Evolutionary conservation across 2,888 invertebrate species (phyloP).

Genomic region (Rotaria magnacalcarata): DNA sequence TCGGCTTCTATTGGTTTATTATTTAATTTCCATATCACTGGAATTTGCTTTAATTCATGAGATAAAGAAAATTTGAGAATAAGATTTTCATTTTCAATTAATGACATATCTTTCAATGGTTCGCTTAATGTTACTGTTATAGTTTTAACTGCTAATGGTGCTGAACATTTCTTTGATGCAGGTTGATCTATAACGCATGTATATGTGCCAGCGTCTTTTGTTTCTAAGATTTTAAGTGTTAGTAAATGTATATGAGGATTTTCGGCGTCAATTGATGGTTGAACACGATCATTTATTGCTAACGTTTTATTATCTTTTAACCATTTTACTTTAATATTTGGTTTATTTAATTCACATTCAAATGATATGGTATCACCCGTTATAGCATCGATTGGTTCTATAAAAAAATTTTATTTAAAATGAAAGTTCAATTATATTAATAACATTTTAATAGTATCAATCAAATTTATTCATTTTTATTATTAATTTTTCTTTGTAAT

Average conservation of each 20-base stretch:
- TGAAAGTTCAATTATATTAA: too few relatives aligned
- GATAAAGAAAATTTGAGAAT: neutral
- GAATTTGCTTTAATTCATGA: slow-evolving; percentile 30
- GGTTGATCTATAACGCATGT: slow-evolving; percentile 22
- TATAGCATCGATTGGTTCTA: neutral
- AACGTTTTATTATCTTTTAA: slow-evolving; percentile 41
- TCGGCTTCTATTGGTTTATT: slow-evolving; percentile 40
- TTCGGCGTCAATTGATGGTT: neutral
- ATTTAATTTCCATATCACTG: slow-evolving; percentile 10
- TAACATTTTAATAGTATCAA: too few relatives aligned
- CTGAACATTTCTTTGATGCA: neutral
- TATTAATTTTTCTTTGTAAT: too few relatives aligned
- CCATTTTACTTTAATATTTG: slow-evolving; percentile 43
- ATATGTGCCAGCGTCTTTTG: neutral
- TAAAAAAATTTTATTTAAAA: too few relatives aligned
- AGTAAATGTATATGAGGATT: neutral
- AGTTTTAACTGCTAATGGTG: neutral
- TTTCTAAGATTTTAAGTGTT: neutral
- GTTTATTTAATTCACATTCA: slow-evolving; percentile 45
- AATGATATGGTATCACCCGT: slow-evolving; percentile 21
- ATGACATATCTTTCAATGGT: slow-evolving; percentile 10
- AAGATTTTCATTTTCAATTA: slow-evolving; percentile 8
- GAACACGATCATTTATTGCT: slow-evolving; percentile 20
- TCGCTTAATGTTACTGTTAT: neutral
- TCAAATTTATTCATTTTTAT: too few relatives aligned